Evolutionary conservation across 2,888 invertebrate genomes (phyloP).

Genomic region (Arctia plantaginis): DNA sequence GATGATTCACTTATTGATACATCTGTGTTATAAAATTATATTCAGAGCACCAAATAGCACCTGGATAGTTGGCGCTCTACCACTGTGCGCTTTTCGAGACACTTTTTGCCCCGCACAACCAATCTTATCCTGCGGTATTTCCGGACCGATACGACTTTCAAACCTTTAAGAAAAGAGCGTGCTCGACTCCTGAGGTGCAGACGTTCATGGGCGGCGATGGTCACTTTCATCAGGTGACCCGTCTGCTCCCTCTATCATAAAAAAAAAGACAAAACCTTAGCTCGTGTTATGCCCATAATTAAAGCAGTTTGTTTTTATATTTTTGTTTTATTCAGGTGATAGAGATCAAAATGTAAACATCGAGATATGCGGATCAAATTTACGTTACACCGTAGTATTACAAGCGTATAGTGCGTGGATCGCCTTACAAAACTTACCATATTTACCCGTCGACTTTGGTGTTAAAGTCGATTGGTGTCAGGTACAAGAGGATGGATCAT

Average conservation of each 20-base stretch:
- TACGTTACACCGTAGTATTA: slow-evolving; percentile 42
- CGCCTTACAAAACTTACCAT: slow-evolving; percentile 49
- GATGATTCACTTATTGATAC: not conserved
- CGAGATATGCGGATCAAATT: slow-evolving; percentile 32
- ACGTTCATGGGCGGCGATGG: too few species aligned
- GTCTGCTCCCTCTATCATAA: too few species aligned
- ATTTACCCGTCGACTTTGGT: slow-evolving; percentile 48
- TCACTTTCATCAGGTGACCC: too few species aligned
- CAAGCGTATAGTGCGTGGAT: slow-evolving; percentile 22
- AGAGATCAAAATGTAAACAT: slow-evolving; percentile 28
- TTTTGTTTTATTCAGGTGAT: slow-evolving; percentile 28
- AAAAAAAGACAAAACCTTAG: not conserved
- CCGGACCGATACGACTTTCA: too few species aligned
- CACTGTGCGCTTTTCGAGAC: too few species aligned
- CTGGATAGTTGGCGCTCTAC: too few species aligned
- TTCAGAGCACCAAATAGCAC: too few species aligned
- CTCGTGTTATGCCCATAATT: not conserved
- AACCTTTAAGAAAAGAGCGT: too few species aligned
- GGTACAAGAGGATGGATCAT: slow-evolving; percentile 12
- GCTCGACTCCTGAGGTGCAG: too few species aligned
- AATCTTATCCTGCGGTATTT: too few species aligned
- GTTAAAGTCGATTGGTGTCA: slow-evolving; percentile 19
- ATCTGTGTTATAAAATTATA: too few species aligned
- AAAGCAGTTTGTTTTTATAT: not conserved
- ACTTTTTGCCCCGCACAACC: too few species aligned